These are phyloP conservation scores for Eudemis profundana DNA, from an alignment of 2,888 invertebrate genomes.

Conservation along the genomic window DNA sequence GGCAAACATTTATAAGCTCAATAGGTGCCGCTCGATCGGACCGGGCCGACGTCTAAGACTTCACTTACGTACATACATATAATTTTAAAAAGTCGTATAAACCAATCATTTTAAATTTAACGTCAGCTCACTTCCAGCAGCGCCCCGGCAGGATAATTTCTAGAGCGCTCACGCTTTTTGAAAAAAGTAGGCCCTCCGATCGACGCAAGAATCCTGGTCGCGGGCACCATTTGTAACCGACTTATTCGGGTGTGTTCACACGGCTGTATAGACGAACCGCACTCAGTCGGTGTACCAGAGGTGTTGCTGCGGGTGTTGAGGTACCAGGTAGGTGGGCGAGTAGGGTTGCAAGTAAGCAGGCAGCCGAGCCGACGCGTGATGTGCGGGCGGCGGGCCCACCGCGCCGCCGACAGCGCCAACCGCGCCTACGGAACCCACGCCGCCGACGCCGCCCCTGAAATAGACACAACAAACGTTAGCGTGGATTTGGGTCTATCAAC, in stretches of 20 bases:
- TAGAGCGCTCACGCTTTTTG: neutral
- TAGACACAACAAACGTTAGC: slow-evolving; percentile 68
- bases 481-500: no score
- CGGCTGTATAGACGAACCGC: slow-evolving; percentile 25
- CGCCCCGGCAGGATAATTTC: no score
- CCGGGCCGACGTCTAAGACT: neutral
- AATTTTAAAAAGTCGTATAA: neutral
- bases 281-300: slow-evolving; percentile 91
- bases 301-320: slow-evolving; percentile 86
- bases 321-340: slow-evolving; percentile 80
- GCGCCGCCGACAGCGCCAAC: slow-evolving; percentile 86
- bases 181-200: neutral
- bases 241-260: neutral
- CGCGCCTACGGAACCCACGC: slow-evolving; percentile 54
- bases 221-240: neutral
- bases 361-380: slow-evolving; percentile 89
- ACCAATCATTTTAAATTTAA: neutral
- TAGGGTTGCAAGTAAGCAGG: slow-evolving; percentile 82
- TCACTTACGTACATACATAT: neutral
- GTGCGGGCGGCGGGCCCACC: slow-evolving; percentile 94
- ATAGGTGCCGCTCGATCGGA: neutral
- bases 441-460: slow-evolving; percentile 59
- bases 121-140: neutral
- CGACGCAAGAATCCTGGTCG: neutral
- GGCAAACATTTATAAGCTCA: neutral